Evolutionary conservation across 2,888 invertebrate genomes (phyloP), one percentile per base, ranked within the genome.

Genomic region (Drymonia ruficornis): DNA sequence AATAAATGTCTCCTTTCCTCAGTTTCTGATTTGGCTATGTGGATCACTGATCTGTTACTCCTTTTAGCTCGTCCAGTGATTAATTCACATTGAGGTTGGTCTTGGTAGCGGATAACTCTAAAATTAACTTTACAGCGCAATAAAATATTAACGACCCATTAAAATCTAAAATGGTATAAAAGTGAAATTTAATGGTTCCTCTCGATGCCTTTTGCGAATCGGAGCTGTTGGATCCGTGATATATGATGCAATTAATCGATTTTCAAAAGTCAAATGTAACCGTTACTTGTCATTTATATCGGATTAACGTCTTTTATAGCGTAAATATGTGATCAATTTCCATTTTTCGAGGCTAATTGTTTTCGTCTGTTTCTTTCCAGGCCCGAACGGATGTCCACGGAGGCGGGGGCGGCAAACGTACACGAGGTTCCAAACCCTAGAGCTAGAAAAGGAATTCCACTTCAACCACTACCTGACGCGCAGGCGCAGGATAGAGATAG

Each of bases 381-480:
- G 98, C 89, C 98, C 99, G 55, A 99, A 98, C 86, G 98, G 98
- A 61, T 98, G 98, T 87, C 98, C 98, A 65, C 94, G 98, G 82
- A 96, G 98, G 86, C 95, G 99, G 80, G 99, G 99, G 61, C 94
- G 99, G 74, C 99, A 99, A 93, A 99, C 99, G 16, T 99, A 99
- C 95, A 99, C 99, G 68, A 96, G 99, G 81, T 98, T 99, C 95
- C 99, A 99, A 93, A 99, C 99, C 23, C 94, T 99, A 92, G 99
- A 99, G 88, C 95, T 99, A 91, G 99, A 99, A 91, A 99, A 99
- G 93, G 99, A 99, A 94, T 99, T 99, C 94, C 98, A 99, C 86
- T 98, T 98, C 94, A 99, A 99, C 93, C 98, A 98, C 86, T 99
- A 99, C 92, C 94, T 99, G 89, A 99, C 99, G 76, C 95, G 99